Percentiles rank a stretch among this genome's conserved stretches.
Evolutionary conservation across 1,140 invertebrate species (phyloP).

Genomic region (Nymphalis io): DNA sequence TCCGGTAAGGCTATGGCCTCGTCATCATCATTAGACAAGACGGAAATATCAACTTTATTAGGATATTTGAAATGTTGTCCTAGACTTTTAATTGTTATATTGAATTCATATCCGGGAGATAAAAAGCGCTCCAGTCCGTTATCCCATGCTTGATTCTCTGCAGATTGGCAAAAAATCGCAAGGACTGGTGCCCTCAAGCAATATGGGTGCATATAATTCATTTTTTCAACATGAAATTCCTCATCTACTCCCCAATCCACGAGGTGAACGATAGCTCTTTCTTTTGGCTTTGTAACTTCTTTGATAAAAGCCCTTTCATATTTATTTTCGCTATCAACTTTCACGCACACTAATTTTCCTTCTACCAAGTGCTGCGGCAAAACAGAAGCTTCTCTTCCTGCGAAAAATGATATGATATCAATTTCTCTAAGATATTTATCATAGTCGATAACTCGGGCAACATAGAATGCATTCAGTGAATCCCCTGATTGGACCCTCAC

Average conservation of each 20-base stretch:
- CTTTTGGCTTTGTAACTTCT: conserved; percentile 6
- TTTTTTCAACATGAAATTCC: conserved; percentile 18
- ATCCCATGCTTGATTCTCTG: conserved; percentile 20
- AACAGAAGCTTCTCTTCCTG: conserved; percentile 18
- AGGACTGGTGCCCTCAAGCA: conserved; percentile 21
- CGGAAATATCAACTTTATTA: conserved; percentile 16
- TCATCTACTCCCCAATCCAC: conserved; percentile 30
- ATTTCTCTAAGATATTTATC: conserved; percentile 13
- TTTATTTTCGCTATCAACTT: conserved; percentile 13
- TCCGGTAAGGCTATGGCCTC: conserved; percentile 5
- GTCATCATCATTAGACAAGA: neutral
- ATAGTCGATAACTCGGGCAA: conserved; percentile 30
- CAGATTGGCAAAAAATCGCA: conserved; percentile 22
- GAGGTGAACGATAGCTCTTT: conserved; percentile 24
- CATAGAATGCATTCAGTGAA: conserved; percentile 33
- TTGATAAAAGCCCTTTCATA: conserved; percentile 34
- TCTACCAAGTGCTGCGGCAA: conserved; percentile 8
- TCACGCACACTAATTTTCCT: conserved; percentile 26
- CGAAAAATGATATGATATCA: conserved; percentile 24
- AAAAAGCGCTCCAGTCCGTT: conserved; percentile 14
- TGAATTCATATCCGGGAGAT: conserved; percentile 17
- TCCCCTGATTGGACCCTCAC: conserved; percentile 29
- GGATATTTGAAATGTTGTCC: conserved; percentile 25
- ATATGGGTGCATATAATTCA: conserved; percentile 27
- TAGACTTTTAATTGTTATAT: conserved; percentile 21